Conservation (phyloP, 1,140 invertebrate species). For the Sitobion miscanthi region DNA sequence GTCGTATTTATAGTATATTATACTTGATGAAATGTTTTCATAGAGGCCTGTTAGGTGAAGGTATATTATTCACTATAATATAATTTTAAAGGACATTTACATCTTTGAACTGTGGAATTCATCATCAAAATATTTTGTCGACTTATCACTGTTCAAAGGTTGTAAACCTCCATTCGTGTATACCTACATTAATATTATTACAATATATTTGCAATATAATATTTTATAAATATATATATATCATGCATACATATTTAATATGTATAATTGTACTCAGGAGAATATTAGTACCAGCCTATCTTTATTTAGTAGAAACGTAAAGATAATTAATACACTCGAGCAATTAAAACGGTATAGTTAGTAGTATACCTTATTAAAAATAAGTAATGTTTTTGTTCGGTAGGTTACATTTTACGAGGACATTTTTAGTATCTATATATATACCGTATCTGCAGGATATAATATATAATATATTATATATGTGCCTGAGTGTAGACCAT, state of each 20-base stretch:
- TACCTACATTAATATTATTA: background rate
- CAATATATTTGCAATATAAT: background rate
- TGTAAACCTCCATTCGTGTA: background rate
- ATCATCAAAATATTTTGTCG: background rate
- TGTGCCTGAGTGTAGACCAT: background rate
- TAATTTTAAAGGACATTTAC: background rate
- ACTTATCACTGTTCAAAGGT: constrained; percentile 27
- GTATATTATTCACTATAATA: background rate
- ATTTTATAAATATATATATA: background rate
- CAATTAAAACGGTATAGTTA: background rate
- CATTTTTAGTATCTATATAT: background rate
- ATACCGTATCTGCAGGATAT: background rate
- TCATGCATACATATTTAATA: background rate
- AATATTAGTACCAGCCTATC: background rate
- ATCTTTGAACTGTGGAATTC: constrained; percentile 34
- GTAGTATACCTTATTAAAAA: background rate
- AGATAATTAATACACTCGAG: background rate
- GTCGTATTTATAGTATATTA: background rate
- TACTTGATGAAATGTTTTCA: background rate
- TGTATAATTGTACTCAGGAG: background rate
- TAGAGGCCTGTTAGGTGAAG: constrained; percentile 8
- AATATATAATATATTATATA: background rate
- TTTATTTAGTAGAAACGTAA: background rate
- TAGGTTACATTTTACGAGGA: background rate
- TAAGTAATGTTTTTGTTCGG: background rate